A percentile compares a stretch with the other conserved stretches of the same genome.
phyloP scores from a whole-genome alignment of 2,113 vertebrate genomes.

The Burhinus oedicnemus region DNA sequence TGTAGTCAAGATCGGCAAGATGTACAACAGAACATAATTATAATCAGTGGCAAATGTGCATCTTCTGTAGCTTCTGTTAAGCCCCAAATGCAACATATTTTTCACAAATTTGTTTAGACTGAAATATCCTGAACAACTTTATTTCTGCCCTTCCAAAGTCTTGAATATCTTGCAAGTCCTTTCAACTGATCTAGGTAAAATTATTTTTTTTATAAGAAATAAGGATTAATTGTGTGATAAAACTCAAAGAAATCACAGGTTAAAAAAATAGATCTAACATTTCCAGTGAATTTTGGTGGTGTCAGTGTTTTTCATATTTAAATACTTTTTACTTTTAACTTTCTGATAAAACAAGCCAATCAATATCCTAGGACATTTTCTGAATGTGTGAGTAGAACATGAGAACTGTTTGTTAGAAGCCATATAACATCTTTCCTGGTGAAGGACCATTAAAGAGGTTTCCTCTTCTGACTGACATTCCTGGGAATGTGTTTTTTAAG shows the following conservation, averaged over 20 bases:
- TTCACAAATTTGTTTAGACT: neutral
- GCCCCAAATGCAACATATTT: neutral
- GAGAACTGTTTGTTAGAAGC: slow-evolving; percentile 51
- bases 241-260: neutral
- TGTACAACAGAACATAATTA: neutral
- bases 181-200: neutral
- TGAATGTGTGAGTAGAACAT: neutral
- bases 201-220: neutral
- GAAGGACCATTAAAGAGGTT: slow-evolving; percentile 64
- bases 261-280: neutral
- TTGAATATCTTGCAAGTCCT: neutral
- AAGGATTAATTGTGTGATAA: neutral
- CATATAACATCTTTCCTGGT: slow-evolving; percentile 57
- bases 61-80: neutral
- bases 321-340: neutral
- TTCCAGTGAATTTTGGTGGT: neutral
- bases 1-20: neutral
- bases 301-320: neutral
- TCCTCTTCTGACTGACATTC: slow-evolving; percentile 60
- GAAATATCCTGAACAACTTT: neutral
- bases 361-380: neutral
- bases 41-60: neutral
- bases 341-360: neutral
- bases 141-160: neutral
- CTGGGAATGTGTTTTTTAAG: slow-evolving; percentile 19